Evolutionary conservation across 2,797 vertebrate genomes (phyloP).

Genomic region (Acridotheres tristis): DNA sequence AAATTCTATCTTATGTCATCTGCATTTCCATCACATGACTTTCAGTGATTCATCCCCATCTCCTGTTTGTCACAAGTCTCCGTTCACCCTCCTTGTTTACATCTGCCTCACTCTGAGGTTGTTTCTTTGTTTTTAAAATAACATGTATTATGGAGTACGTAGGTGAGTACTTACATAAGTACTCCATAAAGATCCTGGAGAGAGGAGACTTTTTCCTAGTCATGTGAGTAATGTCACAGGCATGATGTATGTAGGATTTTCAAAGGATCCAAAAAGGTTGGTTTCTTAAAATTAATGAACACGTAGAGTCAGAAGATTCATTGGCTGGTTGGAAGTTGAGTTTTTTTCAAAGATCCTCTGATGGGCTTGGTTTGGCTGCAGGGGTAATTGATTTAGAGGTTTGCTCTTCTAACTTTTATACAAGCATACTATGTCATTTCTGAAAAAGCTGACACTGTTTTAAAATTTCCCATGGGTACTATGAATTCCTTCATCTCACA

Average conservation of each 20-base stretch:
- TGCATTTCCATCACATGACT: neutral
- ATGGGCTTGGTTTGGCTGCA: neutral
- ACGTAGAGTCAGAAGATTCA: neutral
- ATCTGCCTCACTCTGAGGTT: neutral
- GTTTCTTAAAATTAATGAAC: neutral
- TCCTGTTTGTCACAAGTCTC: neutral
- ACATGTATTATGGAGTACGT: neutral
- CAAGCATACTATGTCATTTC: neutral
- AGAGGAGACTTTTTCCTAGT: neutral
- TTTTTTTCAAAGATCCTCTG: neutral
- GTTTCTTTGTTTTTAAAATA: neutral
- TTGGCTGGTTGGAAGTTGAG: neutral
- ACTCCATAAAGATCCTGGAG: neutral
- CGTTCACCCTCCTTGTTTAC: neutral
- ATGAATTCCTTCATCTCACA: neutral
- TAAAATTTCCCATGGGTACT: neutral
- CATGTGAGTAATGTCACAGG: neutral
- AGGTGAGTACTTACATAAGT: neutral
- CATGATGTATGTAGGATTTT: neutral
- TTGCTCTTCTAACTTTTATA: neutral
- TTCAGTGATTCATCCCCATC: neutral
- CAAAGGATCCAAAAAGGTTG: neutral
- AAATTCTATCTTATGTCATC: neutral
- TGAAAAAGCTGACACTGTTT: neutral
- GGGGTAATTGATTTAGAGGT: neutral